These are phyloP conservation scores for Acrocephalus kingi DNA, from an alignment of 2,113 vertebrate species.

Conservation along the genomic window DNA sequence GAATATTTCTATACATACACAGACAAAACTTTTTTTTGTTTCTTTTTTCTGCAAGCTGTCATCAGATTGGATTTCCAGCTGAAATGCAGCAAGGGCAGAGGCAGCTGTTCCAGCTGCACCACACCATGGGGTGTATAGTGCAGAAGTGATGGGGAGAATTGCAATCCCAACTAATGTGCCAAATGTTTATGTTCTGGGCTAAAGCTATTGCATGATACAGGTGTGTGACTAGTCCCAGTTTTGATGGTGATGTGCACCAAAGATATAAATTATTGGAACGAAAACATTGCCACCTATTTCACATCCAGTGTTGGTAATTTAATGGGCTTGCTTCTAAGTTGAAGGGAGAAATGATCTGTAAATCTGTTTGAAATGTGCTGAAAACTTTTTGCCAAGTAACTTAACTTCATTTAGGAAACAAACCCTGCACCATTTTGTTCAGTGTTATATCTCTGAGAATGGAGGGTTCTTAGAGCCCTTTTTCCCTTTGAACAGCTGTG, in stretches of 20 bases:
- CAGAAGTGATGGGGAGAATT: not conserved
- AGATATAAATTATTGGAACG: not conserved
- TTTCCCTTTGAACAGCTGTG: not conserved
- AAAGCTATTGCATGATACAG: not conserved
- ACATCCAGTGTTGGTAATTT: not conserved
- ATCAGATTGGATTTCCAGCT: conserved; percentile 12
- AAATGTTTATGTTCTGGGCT: not conserved
- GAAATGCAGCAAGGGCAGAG: not conserved
- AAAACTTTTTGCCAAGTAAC: not conserved
- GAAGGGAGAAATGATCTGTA: accelerated
- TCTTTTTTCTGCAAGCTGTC: not conserved
- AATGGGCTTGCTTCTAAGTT: not conserved
- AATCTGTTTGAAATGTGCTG: not conserved
- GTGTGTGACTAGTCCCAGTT: not conserved
- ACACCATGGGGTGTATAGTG: accelerated
- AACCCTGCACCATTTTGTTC: accelerated
- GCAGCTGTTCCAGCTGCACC: not conserved
- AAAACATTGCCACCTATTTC: not conserved
- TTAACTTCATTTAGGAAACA: not conserved
- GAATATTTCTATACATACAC: not conserved
- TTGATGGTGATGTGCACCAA: not conserved
- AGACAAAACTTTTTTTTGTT: not conserved
- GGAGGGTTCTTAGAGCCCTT: not conserved
- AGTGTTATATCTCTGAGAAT: not conserved
- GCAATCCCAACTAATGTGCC: not conserved